These are phyloP conservation scores for Drosophila virilis DNA, from an alignment of 1,140 invertebrate species.

Conservation along the genomic window DNA sequence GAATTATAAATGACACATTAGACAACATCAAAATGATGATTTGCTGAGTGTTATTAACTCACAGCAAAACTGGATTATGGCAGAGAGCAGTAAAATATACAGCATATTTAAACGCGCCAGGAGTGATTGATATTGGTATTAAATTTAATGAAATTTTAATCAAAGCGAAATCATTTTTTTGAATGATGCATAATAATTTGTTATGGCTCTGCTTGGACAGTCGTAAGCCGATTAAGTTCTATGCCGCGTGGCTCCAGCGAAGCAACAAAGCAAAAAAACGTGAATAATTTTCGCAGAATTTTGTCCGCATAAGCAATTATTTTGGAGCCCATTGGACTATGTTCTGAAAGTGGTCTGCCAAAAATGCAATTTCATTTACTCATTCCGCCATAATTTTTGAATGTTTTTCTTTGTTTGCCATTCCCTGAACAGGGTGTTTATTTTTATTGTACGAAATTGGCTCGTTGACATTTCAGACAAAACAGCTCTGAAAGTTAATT, in stretches of 20 bases:
- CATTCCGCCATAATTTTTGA: conserved; percentile 22
- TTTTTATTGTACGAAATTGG: conserved; percentile 37
- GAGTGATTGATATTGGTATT: not conserved
- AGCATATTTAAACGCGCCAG: not conserved
- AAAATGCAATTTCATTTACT: conserved; percentile 25
- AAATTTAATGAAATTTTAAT: not conserved
- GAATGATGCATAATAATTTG: conserved; percentile 2
- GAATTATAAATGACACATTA: conserved; percentile 41
- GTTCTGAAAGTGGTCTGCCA: not conserved
- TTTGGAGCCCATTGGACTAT: not conserved
- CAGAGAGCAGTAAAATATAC: too few species aligned
- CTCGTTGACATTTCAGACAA: conserved; percentile 35
- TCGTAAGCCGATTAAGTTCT: conserved; percentile 6
- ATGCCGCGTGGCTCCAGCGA: not conserved
- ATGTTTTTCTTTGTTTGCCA: conserved; percentile 7
- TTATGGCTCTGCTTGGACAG: not conserved
- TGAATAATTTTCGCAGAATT: conserved; percentile 2
- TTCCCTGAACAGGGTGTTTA: not conserved
- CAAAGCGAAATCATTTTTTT: conserved; percentile 8
- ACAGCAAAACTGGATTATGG: not conserved
- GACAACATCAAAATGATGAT: conserved; percentile 5
- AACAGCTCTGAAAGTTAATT: conserved; percentile 58
- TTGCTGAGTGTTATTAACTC: not conserved
- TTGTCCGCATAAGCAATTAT: conserved; percentile 7
- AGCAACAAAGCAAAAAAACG: not conserved